A percentile compares a stretch with the other conserved stretches of the same genome.
Evolutionary conservation across 2,888 invertebrate species (phyloP).

Genomic region (Ferrisia virgata): DNA sequence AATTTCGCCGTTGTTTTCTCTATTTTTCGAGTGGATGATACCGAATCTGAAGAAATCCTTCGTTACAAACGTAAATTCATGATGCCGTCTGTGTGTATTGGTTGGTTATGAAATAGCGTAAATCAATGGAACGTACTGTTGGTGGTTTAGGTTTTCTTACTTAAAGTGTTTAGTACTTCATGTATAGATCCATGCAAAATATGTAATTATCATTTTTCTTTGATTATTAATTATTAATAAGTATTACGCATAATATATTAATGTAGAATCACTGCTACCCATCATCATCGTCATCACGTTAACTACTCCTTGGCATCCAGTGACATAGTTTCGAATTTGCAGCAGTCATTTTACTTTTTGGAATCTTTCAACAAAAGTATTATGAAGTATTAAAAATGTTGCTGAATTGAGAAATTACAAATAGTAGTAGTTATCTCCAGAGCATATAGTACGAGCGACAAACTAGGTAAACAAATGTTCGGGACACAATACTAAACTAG

Average conservation of each 20-base stretch:
- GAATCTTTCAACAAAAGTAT: not conserved
- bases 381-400: not conserved
- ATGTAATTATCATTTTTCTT: slow-evolving; percentile 34
- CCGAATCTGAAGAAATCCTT: not conserved
- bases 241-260: not conserved
- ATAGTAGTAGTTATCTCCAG: not conserved
- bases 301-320: not conserved
- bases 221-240: not conserved
- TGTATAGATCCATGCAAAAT: slow-evolving; percentile 45
- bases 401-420: not conserved
- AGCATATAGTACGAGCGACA: not conserved
- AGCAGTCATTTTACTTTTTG: not conserved
- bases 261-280: not conserved
- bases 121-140: slow-evolving; percentile 21
- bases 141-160: slow-evolving; percentile 11
- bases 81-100: not conserved
- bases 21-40: not conserved
- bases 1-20: not conserved
- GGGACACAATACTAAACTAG: not conserved
- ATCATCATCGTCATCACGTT: slow-evolving; percentile 14
- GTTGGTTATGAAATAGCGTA: not conserved
- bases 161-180: slow-evolving; percentile 35
- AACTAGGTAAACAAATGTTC: not conserved
- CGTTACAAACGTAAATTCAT: not conserved
- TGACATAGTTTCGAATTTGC: not conserved